phyloP scores from a whole-genome alignment of 1,140 invertebrate genomes.

The Scylla paramamosain region DNA sequence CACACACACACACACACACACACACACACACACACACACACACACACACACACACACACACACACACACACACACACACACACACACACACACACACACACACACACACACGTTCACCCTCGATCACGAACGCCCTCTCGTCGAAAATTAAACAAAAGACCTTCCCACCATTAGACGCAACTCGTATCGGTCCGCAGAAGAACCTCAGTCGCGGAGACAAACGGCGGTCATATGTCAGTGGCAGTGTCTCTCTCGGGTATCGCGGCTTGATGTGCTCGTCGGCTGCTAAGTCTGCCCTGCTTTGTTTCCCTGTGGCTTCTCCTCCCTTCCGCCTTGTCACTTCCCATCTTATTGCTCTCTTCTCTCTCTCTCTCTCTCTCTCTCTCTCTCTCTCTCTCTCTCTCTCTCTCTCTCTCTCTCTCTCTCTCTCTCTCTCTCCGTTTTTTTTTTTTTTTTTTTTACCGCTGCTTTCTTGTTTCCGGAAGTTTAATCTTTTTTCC shows the following conservation, averaged over 20 bases:
- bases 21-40: constrained; percentile 25
- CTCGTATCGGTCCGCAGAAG: constrained; percentile 40
- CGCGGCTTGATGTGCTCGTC: constrained; percentile 43
- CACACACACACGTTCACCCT: neutral
- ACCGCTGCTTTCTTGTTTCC: neutral
- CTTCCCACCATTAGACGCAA: constrained; percentile 59
- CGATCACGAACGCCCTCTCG: constrained; percentile 33
- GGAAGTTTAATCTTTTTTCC: neutral
- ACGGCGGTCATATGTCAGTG: constrained; percentile 59
- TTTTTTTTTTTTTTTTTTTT: neutral
- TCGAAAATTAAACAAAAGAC: constrained; percentile 57
- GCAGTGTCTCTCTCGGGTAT: neutral
- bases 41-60: neutral
- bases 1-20: neutral
- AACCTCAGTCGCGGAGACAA: constrained; percentile 46
- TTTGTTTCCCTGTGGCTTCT: constrained; percentile 46
- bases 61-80: neutral
- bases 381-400: neutral
- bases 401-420: neutral
- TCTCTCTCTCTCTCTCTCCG: neutral
- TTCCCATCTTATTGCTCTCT: neutral
- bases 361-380: neutral
- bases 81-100: neutral
- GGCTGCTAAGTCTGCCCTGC: neutral
- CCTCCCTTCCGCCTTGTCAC: neutral